Evolutionary conservation across 2,113 vertebrate species (phyloP), one percentile per base, ranked within the genome.

Genomic region (Xiphias gladius): DNA sequence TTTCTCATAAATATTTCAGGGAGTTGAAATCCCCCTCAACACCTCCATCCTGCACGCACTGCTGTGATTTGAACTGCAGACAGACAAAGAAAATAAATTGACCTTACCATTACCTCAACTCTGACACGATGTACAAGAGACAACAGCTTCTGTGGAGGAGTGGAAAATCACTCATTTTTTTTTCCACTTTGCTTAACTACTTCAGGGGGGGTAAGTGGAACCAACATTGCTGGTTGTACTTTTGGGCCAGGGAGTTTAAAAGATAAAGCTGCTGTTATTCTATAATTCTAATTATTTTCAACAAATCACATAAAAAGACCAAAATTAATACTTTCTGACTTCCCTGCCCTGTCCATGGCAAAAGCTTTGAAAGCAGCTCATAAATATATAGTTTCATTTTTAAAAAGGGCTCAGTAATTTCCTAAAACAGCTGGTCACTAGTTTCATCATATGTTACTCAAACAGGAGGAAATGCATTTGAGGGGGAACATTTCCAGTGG

Each of bases 1-100:
- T 91, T 91, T 84, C 78, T 84, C 82, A 94, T 93, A 83, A 92
- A 94, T 92, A 91, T 94, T 94, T 91, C 82, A 93, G 80, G 76
- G 80, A 79, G 72, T 81, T 79, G 84, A 86, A 88, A 89, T 82
- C 76, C 88, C 72, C 58, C 61, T 77, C 76, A 80, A 74, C 76
- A 80, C 73, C 79, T 78, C 67, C 76, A 78, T 64, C 46, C 76
- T 69, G 74, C 83, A 43, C 67, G 73, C 74, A 71, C 77, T 82
- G 80, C 72, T 19, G 48, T 57, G 76, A 48, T 82, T 37, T 48
- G 35, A 74, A 73, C 81, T 76, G 75, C 77, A 82, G 52, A 26
- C 24, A 79, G 58, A 62, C 30, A 61, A 41, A 76, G 68, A 35
- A 35, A 55, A 63, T 46, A 61, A 55, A 61, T 4, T 14, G 41